Conservation (phyloP, 2,797 vertebrate genomes). For the Eupleurogrammus muticus region DNA sequence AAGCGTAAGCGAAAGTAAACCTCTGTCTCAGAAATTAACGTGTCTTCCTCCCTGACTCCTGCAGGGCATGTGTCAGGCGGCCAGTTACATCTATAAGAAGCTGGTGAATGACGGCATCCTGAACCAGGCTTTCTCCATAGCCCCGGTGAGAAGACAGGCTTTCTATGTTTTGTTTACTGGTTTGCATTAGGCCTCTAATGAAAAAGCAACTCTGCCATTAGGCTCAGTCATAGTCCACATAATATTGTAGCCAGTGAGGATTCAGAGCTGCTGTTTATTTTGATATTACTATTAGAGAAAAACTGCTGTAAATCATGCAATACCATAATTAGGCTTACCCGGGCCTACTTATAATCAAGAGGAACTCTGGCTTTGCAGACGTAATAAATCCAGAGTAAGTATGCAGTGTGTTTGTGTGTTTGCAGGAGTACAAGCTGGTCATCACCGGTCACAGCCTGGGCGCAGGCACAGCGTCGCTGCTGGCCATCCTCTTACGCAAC, state of each 20-base stretch:
- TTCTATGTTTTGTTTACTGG: too few species aligned
- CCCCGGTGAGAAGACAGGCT: constrained; percentile 86
- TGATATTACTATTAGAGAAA: too few species aligned
- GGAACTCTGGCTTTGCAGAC: not conserved
- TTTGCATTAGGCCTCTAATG: too few species aligned
- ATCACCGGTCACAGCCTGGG: constrained; percentile 96
- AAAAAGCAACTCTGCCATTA: too few species aligned
- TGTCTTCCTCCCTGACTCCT: constrained; percentile 10
- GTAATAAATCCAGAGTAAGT: not conserved
- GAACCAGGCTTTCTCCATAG: constrained; percentile 93
- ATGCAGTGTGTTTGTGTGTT: constrained; percentile 16
- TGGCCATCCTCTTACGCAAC: constrained; percentile 88
- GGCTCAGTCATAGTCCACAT: too few species aligned
- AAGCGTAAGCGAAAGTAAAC: too few species aligned
- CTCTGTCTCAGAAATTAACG: not conserved
- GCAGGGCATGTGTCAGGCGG: constrained; percentile 95
- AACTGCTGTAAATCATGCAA: too few species aligned
- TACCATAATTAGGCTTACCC: too few species aligned
- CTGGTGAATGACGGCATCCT: constrained; percentile 93
- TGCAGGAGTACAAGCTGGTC: constrained; percentile 93
- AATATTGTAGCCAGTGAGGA: too few species aligned
- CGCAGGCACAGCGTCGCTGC: constrained; percentile 89
- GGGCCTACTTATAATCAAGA: not conserved
- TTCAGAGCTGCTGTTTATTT: too few species aligned
- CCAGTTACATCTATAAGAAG: constrained; percentile 90